Percentiles rank a stretch among this genome's conserved stretches.
Evolutionary conservation across 1,140 invertebrate genomes (phyloP).

Genomic region (Dysdera silvatica): DNA sequence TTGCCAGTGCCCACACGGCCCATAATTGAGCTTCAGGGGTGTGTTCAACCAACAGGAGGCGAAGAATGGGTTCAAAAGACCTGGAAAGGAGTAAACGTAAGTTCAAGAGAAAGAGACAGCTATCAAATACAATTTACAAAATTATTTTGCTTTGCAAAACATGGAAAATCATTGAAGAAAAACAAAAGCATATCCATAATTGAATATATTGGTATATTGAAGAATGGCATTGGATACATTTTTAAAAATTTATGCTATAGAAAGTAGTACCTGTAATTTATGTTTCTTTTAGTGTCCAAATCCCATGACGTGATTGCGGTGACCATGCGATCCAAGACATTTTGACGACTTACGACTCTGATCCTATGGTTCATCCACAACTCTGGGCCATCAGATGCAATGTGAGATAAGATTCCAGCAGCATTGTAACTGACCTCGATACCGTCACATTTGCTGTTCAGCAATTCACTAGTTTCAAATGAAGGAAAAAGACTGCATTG

Average conservation of each 20-base stretch:
- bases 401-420: conserved; percentile 87
- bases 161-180: no score
- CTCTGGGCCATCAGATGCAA: conserved; percentile 80
- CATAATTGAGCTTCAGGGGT: conserved; percentile 87
- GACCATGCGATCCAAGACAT: conserved; percentile 67
- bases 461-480: conserved; percentile 53
- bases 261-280: conserved; percentile 73
- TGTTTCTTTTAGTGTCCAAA: conserved; percentile 75
- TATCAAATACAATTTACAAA: no score
- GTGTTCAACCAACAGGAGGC: conserved; percentile 67
- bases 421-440: conserved; percentile 98
- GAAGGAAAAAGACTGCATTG: background rate
- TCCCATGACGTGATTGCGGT: conserved; percentile 80
- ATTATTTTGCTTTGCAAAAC: background rate
- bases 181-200: no score
- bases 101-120: background rate
- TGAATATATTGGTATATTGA: no score
- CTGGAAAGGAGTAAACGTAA: conserved; percentile 37
- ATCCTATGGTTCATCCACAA: conserved; percentile 61
- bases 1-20: conserved; percentile 96
- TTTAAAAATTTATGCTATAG: background rate
- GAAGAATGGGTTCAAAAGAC: conserved; percentile 83
- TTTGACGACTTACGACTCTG: conserved; percentile 56
- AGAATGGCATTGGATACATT: no score
- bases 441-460: conserved; percentile 78